Conservation (phyloP, 2,888 invertebrate species). For the Ectemnius lituratus region DNA sequence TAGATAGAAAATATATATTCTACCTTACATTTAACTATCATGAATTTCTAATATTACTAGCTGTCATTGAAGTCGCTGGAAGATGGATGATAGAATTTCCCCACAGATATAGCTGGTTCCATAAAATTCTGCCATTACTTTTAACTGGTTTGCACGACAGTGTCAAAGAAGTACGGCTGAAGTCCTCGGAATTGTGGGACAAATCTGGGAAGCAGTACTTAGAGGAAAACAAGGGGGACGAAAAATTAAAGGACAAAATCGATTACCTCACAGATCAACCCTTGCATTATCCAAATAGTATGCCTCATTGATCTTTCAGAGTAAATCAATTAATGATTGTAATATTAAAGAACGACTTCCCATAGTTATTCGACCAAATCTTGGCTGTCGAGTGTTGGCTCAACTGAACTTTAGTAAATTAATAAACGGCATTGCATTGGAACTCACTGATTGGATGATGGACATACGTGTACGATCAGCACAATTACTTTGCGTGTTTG, state of each 20-base stretch:
- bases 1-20: constrained; percentile 4
- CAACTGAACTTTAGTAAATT: constrained; percentile 87
- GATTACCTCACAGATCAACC: constrained; percentile 86
- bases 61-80: constrained; percentile 88
- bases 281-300: constrained; percentile 85
- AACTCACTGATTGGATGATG: constrained; percentile 88
- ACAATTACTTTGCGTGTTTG: constrained; percentile 85
- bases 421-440: constrained; percentile 84
- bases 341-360: background rate
- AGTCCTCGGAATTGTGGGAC: constrained; percentile 84
- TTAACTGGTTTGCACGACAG: constrained; percentile 92
- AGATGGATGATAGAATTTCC: constrained; percentile 87
- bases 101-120: constrained; percentile 94
- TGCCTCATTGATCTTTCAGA: background rate
- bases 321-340: background rate
- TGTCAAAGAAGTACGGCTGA: constrained; percentile 84
- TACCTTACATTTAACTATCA: background rate
- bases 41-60: constrained; percentile 68
- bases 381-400: constrained; percentile 91
- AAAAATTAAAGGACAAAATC: constrained; percentile 85
- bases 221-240: constrained; percentile 91
- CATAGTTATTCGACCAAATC: constrained; percentile 83
- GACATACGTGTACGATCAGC: constrained; percentile 84
- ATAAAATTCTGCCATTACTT: constrained; percentile 90
- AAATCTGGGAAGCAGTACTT: constrained; percentile 88